Evolutionary conservation across 92 coral and sea anemone species (phyloP), one percentile per base, ranked within the genome.

Genomic region (Galaxea fascicularis): DNA sequence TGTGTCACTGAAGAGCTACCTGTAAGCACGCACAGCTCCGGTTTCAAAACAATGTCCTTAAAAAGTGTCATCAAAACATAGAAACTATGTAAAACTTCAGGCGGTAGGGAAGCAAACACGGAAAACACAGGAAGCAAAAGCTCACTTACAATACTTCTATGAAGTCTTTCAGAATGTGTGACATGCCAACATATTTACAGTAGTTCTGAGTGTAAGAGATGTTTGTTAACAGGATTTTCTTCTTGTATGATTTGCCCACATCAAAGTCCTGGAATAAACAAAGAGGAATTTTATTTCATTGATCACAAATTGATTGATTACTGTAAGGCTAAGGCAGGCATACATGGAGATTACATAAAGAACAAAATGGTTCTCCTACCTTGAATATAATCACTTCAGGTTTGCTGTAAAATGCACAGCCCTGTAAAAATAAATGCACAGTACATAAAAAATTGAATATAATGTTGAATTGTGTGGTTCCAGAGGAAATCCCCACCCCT

Each of bases 331-430:
- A 20, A 8, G 18, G 29, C 10, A 3, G 10, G 29, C 22, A 29
- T 11, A 28, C 16, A n/a, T 11, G 18, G 17, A 8, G 20, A 18
- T 44, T 12, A 66, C 1, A 66, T 1, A 0, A 17, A 66, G 18
- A 28, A 31, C 17, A 18, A 67, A 11, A 27, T 28, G 58, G 41
- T 3, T 35, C 7, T 20, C 82, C 56, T 14, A 97, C 99, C 99
- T 97, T 97, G 73, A 97, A 97, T 73, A 91, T 86, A 41, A 97
- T 89, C 31, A 94, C 95, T 80, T 97, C 99, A n/a, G 99, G 99
- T 77, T 97, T 97, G 73, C 99, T 97, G 83, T 97, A 94, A 81
- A 97, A 97, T n/a, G 99, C 99, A 57, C 94, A 93, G 30, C 99
- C 99, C 98, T 96, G 89, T n/a, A 77, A 80, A 51, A 15, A 66